Conservation (phyloP, 2,797 vertebrate species). For the Coccyzus lansbergi region DNA sequence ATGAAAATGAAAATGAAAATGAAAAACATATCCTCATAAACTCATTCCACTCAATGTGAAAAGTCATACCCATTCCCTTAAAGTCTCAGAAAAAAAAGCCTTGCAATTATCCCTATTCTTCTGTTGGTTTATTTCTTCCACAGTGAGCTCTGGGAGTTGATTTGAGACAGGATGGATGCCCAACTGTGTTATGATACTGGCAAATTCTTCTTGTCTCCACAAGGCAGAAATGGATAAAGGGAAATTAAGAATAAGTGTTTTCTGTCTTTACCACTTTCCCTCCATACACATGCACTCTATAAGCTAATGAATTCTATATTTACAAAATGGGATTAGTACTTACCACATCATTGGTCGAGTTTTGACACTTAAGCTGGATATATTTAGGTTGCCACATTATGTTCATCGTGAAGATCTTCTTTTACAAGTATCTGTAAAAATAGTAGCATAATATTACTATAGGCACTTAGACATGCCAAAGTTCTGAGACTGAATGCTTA, state of each 20-base stretch:
- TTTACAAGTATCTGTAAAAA: not conserved
- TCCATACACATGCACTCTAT: not conserved
- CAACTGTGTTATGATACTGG: not conserved
- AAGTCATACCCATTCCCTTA: not conserved
- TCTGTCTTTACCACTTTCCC: not conserved
- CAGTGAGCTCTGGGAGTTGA: not conserved
- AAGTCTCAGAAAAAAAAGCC: not conserved
- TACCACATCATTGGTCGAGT: not conserved
- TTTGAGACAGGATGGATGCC: not conserved
- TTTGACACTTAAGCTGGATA: not conserved
- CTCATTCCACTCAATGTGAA: not conserved
- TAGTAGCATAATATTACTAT: too few species aligned
- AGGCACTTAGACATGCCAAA: not conserved
- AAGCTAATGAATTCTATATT: not conserved
- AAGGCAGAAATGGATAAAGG: not conserved
- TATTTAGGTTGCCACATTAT: not conserved
- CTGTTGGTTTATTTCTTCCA: not conserved
- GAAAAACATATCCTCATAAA: not conserved
- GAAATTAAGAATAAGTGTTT: not conserved
- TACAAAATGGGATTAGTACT: not conserved
- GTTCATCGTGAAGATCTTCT: not conserved
- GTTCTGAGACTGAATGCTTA: not conserved
- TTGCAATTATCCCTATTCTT: not conserved
- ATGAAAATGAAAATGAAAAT: too few species aligned
- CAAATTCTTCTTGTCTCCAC: not conserved